A percentile compares a stretch with the other conserved stretches of the same genome.
Conservation (phyloP, 2,797 vertebrate genomes). For the Vespertilio murinus region DNA sequence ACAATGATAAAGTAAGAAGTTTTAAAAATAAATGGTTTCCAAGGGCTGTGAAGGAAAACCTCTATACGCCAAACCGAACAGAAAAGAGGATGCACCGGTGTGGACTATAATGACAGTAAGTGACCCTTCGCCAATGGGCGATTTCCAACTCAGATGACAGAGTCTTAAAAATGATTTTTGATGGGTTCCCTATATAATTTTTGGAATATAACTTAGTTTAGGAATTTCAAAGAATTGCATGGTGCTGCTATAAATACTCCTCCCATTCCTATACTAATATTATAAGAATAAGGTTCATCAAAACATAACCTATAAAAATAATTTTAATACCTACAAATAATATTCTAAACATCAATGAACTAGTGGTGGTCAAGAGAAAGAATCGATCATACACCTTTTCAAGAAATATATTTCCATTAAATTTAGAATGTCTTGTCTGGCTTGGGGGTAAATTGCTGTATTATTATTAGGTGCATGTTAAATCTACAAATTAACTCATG, state of each 20-base stretch:
- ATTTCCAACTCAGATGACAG: neutral
- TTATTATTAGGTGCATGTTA: neutral
- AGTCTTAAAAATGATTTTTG: neutral
- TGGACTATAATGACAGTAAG: neutral
- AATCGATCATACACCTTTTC: neutral
- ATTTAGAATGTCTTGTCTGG: neutral
- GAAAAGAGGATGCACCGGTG: neutral
- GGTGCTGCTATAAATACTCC: neutral
- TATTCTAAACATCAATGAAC: neutral
- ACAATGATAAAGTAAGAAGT: neutral
- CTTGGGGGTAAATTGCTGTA: neutral
- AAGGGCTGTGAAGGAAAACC: neutral
- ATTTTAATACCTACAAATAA: neutral
- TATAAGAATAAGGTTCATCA: neutral
- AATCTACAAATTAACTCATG: neutral
- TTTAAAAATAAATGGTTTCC: neutral
- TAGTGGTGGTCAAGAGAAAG: neutral
- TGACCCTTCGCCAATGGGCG: neutral
- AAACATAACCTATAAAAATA: neutral
- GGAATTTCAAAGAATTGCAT: neutral
- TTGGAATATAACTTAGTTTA: neutral
- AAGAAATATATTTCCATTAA: neutral
- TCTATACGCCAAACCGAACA: neutral
- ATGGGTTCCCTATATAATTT: conserved; percentile 2
- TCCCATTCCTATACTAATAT: neutral